A percentile compares a stretch with the other conserved stretches of the same genome.
Evolutionary conservation across 2,888 invertebrate species (phyloP).

Genomic region (Osmoderma eremita): DNA sequence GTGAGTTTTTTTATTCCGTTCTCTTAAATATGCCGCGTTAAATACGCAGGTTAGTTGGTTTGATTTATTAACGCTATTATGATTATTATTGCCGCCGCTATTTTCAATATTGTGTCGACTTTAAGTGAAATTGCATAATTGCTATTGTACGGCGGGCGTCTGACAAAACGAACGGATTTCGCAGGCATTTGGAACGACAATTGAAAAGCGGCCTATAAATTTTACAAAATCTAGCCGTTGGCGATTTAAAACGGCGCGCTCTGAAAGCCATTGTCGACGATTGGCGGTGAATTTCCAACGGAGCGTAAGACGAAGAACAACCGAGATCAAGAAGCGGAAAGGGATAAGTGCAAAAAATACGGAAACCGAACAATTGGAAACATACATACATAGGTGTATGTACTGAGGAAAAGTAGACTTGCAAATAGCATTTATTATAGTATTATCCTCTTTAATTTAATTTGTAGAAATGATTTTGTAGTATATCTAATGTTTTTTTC

Average conservation of each 20-base stretch:
- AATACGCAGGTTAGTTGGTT: too few relatives aligned
- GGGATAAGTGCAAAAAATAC: background rate
- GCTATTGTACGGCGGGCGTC: constrained; percentile 20
- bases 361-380: background rate
- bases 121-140: constrained; percentile 28
- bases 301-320: constrained; percentile 4
- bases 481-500: too few relatives aligned
- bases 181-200: constrained; percentile 34
- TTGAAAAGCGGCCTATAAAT: constrained; percentile 32
- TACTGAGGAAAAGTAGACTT: too few relatives aligned
- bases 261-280: constrained; percentile 13
- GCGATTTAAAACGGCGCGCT: constrained; percentile 19
- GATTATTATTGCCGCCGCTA: background rate
- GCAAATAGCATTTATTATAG: too few relatives aligned
- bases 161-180: constrained; percentile 25
- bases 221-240: constrained; percentile 31
- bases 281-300: constrained; percentile 1
- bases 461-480: too few relatives aligned
- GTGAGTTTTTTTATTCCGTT: too few relatives aligned
- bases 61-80: background rate
- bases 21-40: too few relatives aligned
- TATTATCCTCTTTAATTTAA: too few relatives aligned
- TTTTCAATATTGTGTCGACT: background rate
- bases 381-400: too few relatives aligned
- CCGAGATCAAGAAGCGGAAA: background rate